These are phyloP conservation scores for Drosophila subpulchrella DNA, from an alignment of 1,140 invertebrate species.

Conservation along the genomic window DNA sequence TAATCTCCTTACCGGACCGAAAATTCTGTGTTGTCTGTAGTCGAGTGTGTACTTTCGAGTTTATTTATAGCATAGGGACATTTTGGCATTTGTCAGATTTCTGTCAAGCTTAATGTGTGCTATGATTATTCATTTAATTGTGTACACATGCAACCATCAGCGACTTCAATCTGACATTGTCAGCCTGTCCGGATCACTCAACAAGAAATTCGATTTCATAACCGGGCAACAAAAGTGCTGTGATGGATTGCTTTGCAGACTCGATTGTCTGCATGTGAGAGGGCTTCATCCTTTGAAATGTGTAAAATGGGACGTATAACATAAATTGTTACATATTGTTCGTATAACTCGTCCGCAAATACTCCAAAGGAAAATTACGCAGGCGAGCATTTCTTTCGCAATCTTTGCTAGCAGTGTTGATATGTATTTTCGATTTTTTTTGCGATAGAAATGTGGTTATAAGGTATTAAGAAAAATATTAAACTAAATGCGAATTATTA, in stretches of 20 bases:
- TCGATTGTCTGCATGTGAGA: slow-evolving; percentile 16
- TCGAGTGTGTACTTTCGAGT: background rate
- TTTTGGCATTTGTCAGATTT: slow-evolving; percentile 42
- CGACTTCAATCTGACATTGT: slow-evolving; percentile 23
- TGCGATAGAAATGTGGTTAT: background rate
- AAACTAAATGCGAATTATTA: no score
- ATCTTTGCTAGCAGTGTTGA: slow-evolving; percentile 31
- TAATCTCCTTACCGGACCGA: slow-evolving; percentile 14
- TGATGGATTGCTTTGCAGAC: slow-evolving; percentile 32
- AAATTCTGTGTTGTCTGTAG: background rate
- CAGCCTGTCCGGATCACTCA: slow-evolving; percentile 12
- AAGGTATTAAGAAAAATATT: no score
- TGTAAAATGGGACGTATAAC: slow-evolving; percentile 8
- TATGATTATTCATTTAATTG: slow-evolving; percentile 45
- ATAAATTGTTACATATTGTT: slow-evolving; percentile 36
- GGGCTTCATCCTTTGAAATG: slow-evolving; percentile 6
- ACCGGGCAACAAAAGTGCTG: slow-evolving; percentile 16
- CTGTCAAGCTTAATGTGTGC: slow-evolving; percentile 28
- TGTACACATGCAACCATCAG: slow-evolving; percentile 11
- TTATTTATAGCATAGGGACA: background rate
- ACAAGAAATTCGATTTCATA: slow-evolving; percentile 39
- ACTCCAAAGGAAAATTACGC: slow-evolving; percentile 43
- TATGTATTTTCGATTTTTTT: background rate
- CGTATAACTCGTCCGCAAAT: slow-evolving; percentile 44
- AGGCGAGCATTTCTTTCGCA: slow-evolving; percentile 42